Base-by-base conservation (phyloP, 2,888 invertebrate species). In the Halictus ligatus region DNA sequence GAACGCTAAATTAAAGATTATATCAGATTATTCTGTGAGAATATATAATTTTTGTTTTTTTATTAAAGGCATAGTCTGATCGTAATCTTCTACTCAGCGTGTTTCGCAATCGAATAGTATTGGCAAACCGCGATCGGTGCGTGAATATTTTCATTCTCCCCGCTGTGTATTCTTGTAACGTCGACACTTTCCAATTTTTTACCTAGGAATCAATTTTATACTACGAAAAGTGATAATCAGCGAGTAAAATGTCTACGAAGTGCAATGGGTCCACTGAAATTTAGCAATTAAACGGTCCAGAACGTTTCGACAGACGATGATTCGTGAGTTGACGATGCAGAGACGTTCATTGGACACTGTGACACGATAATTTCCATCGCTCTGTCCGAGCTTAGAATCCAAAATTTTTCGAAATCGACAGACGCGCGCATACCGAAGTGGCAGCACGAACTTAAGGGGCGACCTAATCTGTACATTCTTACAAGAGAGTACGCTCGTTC, bases 391-490 rank as follows among this genome's bases (percentile, higher is more conserved):
- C 13, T 64, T 64, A 29, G 18, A 64, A 64, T 29, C 15, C 15
- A 64, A 64, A 64, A 18, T 64, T 29, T 64, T 29, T 69, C 18
- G 21, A 35, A 35, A 35, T 35, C 21, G 3, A 67, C 35, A 35
- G 35, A 67, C 29, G 10, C 29, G 10, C 18, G 35, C 13, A 8
- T 18, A 67, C 10, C 2, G 35, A 35, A 67, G 7, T 10, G 35
- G 21, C 21, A 40, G 21, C 67, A 40, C 35, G 67, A 69, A 69
- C 35, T 69, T 69, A 69, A 69, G 67, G 67, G 21, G 29, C 67
- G 67, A 69, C 67, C 67, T 69, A 40, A 40, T 64, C 15, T 64
- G 64, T 69, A 69, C 35, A 54, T 50, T 81, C 43, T 81, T 76
- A 46, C n/a, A n/a, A 50, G 15, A 75, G 50, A 73, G 46, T 29